Percentiles rank a stretch among this genome's conserved stretches.
Evolutionary conservation across 2,888 invertebrate species (phyloP).

Genomic region (Julus scandinavius): DNA sequence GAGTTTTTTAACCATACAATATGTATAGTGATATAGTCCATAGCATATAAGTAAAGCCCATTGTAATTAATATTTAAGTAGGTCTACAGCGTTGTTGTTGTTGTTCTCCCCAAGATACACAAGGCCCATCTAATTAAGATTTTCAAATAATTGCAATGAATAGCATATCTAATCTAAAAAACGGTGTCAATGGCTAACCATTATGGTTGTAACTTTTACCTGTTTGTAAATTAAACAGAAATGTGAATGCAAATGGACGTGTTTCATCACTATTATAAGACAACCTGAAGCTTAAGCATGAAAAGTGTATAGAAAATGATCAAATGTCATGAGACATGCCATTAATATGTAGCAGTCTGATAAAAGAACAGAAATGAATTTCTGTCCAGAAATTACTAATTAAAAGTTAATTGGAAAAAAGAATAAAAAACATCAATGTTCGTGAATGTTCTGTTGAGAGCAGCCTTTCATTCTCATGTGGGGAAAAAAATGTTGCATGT

Average conservation of each 20-base stretch:
- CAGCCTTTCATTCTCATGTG: background rate
- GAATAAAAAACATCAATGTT: background rate
- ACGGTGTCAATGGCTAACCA: background rate
- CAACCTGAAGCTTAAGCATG: background rate
- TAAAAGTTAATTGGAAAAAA: background rate
- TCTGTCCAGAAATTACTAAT: background rate
- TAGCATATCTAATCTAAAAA: background rate
- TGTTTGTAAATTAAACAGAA: too few species aligned
- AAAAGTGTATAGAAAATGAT: background rate
- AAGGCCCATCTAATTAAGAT: background rate
- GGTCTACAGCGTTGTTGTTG: background rate
- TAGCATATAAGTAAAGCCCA: background rate
- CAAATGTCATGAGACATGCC: background rate
- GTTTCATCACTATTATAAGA: background rate
- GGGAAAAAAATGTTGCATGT: background rate
- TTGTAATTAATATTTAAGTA: background rate
- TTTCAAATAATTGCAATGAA: background rate
- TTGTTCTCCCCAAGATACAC: slow-evolving; percentile 25
- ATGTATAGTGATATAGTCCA: background rate
- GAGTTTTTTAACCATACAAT: background rate
- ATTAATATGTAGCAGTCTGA: background rate
- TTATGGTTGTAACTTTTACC: background rate
- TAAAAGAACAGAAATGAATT: background rate
- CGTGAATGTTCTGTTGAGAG: background rate
- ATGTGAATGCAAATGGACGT: too few species aligned